Base-by-base conservation (phyloP, 2,888 invertebrate genomes). In the Cyclophora punctaria region DNA sequence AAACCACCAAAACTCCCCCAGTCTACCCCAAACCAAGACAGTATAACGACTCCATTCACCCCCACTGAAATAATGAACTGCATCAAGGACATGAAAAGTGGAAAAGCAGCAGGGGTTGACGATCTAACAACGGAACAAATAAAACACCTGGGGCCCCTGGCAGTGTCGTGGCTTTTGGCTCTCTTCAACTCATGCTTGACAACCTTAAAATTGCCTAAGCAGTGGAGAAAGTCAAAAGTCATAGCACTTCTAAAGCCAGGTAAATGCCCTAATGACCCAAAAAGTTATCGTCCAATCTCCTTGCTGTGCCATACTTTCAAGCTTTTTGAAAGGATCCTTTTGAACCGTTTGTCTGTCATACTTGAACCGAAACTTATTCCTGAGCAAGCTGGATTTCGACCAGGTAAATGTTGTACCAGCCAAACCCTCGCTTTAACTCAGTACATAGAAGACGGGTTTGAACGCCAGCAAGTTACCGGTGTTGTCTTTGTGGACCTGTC, bases 31-130 rank as follows among this genome's bases (percentile, higher is more conserved):
- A 7, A 45, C 6, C n/a, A 3, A 3, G 37, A 47, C 6, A 47
- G 48, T 5, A 45, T 43, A 20, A 4, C 20, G 20, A 20, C 20
- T 20, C 46, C 46, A 5, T 46, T 52, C 7, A 47, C 20, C n/a
- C 5, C 35, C 3, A 3, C 5, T 3, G 47, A 52, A 6, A 33
- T 52, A 1, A 37, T 42, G 3, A 2, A 3, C 2, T 41, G 2
- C 3, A 45, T 52, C 3, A 44, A 37, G 33, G 3, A 4, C 2
- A 7, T 48, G 6, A 42, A 41, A 34, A 44, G n/a, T 35, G 48
- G 48, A 3, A 52, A 48, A 46, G 48, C 48, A 4, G 7, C 48
- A 3, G 51, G 51, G 4, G 6, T 41, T 3, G 51, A 48, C 34
- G 42, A 48, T 3, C 20, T 51, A 2, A 43, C 48, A 2, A 41